phyloP scores from a whole-genome alignment of 2,113 vertebrate genomes.

The Alouatta palliata region DNA sequence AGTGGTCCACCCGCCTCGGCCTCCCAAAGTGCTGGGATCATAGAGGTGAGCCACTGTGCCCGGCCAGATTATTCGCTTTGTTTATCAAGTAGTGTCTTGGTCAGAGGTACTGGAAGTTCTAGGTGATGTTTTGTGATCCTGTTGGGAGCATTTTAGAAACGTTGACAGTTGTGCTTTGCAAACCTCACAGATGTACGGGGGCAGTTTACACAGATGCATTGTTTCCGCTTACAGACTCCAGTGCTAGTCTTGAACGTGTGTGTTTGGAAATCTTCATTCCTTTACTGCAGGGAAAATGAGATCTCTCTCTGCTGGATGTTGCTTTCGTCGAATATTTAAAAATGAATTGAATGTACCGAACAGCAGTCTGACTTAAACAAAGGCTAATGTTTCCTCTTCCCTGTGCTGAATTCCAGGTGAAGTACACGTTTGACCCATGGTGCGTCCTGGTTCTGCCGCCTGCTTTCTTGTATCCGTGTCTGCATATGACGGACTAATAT shows the following conservation, averaged over 20 bases:
- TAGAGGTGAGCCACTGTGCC: no score
- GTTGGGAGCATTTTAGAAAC: slow-evolving; percentile 30
- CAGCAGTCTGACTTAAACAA: slow-evolving; percentile 45
- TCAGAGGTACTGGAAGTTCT: slow-evolving; percentile 59
- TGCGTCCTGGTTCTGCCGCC: neutral
- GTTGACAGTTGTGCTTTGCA: slow-evolving; percentile 68
- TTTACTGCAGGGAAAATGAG: slow-evolving; percentile 3
- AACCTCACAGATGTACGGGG: slow-evolving; percentile 63
- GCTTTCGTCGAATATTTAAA: neutral
- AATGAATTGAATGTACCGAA: neutral
- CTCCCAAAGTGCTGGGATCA: no score
- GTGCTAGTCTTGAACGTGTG: neutral
- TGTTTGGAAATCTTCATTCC: slow-evolving; percentile 31
- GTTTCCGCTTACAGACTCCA: slow-evolving; percentile 50
- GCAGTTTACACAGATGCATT: slow-evolving; percentile 58
- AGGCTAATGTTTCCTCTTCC: slow-evolving; percentile 42
- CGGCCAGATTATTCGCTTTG: neutral
- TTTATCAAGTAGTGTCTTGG: neutral
- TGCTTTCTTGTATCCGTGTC: neutral
- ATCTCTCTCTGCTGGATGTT: neutral
- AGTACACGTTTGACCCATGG: slow-evolving; percentile 20
- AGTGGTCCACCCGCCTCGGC: no score
- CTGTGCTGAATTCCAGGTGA: slow-evolving; percentile 19
- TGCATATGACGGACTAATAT: fast-evolving
- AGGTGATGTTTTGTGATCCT: slow-evolving; percentile 47